These are phyloP conservation scores for Synchiropus splendidus DNA, from an alignment of 2,113 vertebrate species.

Conservation along the genomic window DNA sequence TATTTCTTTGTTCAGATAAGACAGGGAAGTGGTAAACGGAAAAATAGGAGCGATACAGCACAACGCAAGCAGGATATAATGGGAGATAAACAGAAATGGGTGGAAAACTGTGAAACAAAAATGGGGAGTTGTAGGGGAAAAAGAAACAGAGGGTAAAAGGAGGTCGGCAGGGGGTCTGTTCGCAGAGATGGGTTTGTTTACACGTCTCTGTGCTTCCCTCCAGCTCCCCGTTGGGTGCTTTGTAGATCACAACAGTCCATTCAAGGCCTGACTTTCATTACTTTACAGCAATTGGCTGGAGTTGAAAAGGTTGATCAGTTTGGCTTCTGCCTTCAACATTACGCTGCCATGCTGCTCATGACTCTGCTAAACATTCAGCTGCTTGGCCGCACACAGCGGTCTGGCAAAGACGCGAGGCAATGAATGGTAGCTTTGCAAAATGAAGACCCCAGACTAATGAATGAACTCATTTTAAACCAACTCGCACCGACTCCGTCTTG, in stretches of 20 bases:
- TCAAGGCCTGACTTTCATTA: conserved; percentile 53
- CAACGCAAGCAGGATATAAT: no score
- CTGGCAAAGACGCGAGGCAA: conserved; percentile 35
- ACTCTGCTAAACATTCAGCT: conserved; percentile 56
- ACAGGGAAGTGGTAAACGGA: no score
- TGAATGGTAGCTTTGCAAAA: conserved; percentile 39
- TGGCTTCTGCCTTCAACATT: conserved; percentile 31
- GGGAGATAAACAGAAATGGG: no score
- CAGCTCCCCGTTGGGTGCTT: conserved; percentile 30
- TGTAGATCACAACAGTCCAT: conserved; percentile 46
- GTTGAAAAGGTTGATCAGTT: conserved; percentile 48
- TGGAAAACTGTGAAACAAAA: no score
- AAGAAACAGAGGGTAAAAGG: background rate
- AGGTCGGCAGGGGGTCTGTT: conserved; percentile 2
- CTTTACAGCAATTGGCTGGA: conserved; percentile 44
- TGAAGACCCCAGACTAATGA: conserved; percentile 38
- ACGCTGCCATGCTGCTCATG: conserved; percentile 43
- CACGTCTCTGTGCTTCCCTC: conserved; percentile 14
- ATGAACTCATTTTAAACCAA: conserved; percentile 53
- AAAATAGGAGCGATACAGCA: no score
- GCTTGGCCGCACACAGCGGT: conserved; percentile 43
- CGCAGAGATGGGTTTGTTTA: conserved; percentile 17
- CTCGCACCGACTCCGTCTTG: conserved; percentile 34
- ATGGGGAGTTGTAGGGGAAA: background rate
- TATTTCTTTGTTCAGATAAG: no score